These are phyloP conservation scores for Shargacucullia verbasci DNA, from an alignment of 2,888 invertebrate genomes.

Conservation along the genomic window DNA sequence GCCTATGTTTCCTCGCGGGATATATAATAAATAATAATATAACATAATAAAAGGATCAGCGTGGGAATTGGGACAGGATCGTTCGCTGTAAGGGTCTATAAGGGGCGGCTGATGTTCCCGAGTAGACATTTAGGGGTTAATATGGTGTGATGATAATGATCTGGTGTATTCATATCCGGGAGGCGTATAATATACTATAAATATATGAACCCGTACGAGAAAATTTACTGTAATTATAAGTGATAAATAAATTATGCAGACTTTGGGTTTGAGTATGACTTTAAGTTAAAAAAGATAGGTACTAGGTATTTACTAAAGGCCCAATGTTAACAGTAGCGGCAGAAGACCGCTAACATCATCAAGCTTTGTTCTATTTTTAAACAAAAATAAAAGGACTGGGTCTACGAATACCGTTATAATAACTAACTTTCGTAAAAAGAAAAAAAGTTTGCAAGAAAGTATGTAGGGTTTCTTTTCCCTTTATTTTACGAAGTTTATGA, in stretches of 20 bases:
- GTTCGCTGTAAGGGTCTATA: conserved; percentile 22
- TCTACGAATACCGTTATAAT: conserved; percentile 21
- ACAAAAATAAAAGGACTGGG: conserved; percentile 22
- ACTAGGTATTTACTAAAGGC: too few species aligned
- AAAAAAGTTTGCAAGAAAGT: conserved; percentile 23
- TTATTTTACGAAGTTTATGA: conserved; percentile 25
- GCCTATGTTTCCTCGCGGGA: too few species aligned
- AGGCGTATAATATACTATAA: neutral
- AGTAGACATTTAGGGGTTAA: conserved; percentile 29
- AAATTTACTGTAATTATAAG: too few species aligned
- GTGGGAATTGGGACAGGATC: conserved; percentile 15
- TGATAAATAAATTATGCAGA: too few species aligned
- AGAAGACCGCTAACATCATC: conserved; percentile 11
- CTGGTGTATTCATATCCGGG: neutral
- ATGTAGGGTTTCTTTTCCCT: conserved; percentile 28
- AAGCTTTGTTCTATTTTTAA: conserved; percentile 29
- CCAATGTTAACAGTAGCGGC: too few species aligned
- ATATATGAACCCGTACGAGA: too few species aligned
- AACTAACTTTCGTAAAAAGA: conserved; percentile 32
- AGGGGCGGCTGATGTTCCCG: conserved; percentile 14
- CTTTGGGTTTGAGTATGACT: too few species aligned
- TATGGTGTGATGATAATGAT: conserved; percentile 17
- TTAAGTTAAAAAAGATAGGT: too few species aligned
- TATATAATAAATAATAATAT: too few species aligned
- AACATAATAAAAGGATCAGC: neutral